phyloP scores from a whole-genome alignment of 2,113 vertebrate genomes.

The Ammospiza nelsoni region DNA sequence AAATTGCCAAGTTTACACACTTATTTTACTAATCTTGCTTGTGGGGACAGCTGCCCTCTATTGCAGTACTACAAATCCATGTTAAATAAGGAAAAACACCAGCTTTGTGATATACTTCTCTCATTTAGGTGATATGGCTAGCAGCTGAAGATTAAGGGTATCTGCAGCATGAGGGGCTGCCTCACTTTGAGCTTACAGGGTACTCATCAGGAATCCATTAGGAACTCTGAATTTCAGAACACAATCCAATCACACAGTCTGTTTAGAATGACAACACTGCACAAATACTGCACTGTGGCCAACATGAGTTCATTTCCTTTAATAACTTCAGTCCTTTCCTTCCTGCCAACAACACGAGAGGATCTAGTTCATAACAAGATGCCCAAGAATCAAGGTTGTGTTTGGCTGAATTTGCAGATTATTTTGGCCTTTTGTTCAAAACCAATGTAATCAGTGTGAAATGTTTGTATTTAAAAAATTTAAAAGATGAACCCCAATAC shows the following conservation, averaged over 20 bases:
- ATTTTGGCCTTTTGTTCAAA: neutral
- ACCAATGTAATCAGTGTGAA: neutral
- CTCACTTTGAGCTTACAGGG: neutral
- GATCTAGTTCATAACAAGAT: neutral
- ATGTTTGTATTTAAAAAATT: neutral
- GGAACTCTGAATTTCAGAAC: neutral
- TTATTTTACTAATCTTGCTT: neutral
- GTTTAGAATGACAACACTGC: neutral
- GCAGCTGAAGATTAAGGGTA: neutral
- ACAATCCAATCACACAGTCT: neutral
- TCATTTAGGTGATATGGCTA: neutral
- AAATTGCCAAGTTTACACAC: neutral
- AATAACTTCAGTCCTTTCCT: conserved; percentile 16
- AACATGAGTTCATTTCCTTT: neutral
- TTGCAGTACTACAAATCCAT: neutral
- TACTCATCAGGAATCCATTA: neutral
- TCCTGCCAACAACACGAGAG: neutral
- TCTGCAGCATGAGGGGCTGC: neutral
- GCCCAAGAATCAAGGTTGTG: neutral
- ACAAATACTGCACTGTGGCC: neutral
- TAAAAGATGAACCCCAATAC: neutral
- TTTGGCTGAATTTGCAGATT: neutral
- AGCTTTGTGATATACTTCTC: neutral
- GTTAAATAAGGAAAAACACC: neutral
- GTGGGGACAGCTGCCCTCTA: neutral